phyloP scores from a whole-genome alignment of 2,888 invertebrate species.

The Cyclophora punctaria region DNA sequence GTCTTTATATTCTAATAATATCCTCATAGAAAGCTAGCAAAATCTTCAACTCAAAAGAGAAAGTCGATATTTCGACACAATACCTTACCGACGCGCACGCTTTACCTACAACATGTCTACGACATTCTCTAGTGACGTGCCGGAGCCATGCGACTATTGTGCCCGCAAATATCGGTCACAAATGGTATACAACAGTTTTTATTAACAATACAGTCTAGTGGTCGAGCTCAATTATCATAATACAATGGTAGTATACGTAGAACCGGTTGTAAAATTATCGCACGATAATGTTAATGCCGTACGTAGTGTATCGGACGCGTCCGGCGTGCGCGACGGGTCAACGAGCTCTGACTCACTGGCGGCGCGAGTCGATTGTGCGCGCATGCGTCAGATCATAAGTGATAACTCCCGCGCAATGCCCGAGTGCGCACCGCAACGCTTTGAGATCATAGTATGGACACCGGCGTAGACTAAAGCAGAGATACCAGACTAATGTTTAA shows the following conservation, averaged over 20 bases:
- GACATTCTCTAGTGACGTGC: neutral
- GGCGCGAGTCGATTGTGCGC: constrained; percentile 11
- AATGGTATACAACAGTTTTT: constrained; percentile 28
- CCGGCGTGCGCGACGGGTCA: constrained; percentile 46
- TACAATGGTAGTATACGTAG: constrained; percentile 31
- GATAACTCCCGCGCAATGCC: constrained; percentile 10
- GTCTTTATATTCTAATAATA: neutral
- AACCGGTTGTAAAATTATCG: constrained; percentile 43
- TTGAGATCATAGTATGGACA: no score
- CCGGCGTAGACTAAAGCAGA: no score
- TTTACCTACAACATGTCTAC: neutral
- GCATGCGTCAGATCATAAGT: constrained; percentile 13
- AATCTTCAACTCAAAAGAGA: constrained; percentile 30
- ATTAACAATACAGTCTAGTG: constrained; percentile 27
- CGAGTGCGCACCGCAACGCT: no score
- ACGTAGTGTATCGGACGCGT: constrained; percentile 25
- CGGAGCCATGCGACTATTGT: neutral
- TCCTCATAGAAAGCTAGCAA: constrained; percentile 22
- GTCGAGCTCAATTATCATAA: constrained; percentile 34
- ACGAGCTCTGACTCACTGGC: constrained; percentile 47
- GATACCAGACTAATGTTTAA: no score
- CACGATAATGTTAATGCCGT: constrained; percentile 1
- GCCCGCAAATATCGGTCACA: constrained; percentile 19
- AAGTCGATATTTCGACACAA: constrained; percentile 29
- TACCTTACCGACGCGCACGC: constrained; percentile 9